A percentile compares a stretch with the other conserved stretches of the same genome.
These are phyloP conservation scores for Marmota monax DNA, from an alignment of 2,113 vertebrate species.

Conservation along the genomic window DNA sequence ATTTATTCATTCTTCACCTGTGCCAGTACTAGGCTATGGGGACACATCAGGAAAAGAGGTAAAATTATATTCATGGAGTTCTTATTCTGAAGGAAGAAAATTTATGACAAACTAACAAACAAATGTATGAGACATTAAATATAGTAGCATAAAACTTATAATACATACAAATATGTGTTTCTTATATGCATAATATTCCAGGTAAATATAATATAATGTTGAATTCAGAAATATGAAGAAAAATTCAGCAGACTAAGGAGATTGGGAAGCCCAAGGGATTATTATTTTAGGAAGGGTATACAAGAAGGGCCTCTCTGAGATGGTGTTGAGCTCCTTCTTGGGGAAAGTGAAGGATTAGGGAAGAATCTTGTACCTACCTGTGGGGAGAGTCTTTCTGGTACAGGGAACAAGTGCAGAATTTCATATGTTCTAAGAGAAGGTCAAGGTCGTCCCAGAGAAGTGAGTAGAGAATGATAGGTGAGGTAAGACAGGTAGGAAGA, in stretches of 20 bases:
- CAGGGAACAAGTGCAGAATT: background rate
- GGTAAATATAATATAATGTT: background rate
- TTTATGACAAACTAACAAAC: background rate
- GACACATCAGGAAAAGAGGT: background rate
- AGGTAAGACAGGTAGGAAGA: background rate
- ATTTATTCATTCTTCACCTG: background rate
- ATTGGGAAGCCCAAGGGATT: background rate
- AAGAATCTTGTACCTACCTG: background rate
- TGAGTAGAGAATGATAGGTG: too few species aligned
- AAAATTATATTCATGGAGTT: background rate
- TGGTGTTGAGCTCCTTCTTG: background rate
- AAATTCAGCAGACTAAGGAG: background rate
- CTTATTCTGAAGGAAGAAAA: background rate
- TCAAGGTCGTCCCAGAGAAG: background rate
- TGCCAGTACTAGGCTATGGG: background rate
- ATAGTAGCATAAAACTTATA: background rate
- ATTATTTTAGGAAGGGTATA: background rate
- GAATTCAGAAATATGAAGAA: background rate
- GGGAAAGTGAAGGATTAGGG: too few species aligned
- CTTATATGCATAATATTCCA: background rate
- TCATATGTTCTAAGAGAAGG: background rate
- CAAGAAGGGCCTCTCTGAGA: background rate
- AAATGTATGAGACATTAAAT: background rate
- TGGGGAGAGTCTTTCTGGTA: background rate
- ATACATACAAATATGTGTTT: background rate